Conservation (phyloP, 2,113 vertebrate genomes). For the Mesembrinibis cayennensis region DNA sequence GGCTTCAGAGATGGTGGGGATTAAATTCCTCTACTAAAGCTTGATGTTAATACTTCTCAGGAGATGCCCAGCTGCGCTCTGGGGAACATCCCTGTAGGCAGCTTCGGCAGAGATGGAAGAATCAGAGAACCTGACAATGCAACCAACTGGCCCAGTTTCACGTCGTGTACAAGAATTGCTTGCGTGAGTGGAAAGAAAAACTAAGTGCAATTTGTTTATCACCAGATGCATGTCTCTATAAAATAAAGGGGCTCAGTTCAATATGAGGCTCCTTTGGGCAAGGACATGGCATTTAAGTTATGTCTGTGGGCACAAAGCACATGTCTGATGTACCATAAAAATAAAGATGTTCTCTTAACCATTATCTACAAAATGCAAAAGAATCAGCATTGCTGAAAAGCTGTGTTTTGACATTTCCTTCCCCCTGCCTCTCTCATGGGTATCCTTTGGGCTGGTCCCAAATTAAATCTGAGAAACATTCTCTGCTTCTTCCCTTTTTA, state of each 20-base stretch:
- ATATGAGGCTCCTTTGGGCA: conserved; percentile 8
- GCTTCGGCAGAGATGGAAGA: background rate
- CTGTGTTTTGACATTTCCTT: conserved; percentile 34
- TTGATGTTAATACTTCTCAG: background rate
- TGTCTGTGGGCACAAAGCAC: conserved; percentile 4
- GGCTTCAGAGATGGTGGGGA: background rate
- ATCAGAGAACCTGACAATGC: background rate
- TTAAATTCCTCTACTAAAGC: background rate
- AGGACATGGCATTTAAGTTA: conserved; percentile 37
- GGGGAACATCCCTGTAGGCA: background rate
- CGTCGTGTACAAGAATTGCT: background rate
- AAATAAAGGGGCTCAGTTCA: background rate
- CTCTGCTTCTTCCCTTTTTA: background rate
- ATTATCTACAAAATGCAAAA: background rate
- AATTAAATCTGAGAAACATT: conserved; percentile 8
- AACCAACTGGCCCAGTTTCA: background rate
- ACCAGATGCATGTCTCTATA: background rate
- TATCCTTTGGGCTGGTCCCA: conserved; percentile 16
- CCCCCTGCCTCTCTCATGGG: background rate
- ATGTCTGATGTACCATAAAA: background rate
- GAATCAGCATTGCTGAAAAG: background rate
- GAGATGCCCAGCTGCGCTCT: background rate
- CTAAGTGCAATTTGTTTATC: background rate
- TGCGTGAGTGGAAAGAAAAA: background rate
- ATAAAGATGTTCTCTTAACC: background rate